These are phyloP conservation scores for Etheostoma nigrum DNA, from an alignment of 2,797 vertebrate genomes.

Conservation along the genomic window DNA sequence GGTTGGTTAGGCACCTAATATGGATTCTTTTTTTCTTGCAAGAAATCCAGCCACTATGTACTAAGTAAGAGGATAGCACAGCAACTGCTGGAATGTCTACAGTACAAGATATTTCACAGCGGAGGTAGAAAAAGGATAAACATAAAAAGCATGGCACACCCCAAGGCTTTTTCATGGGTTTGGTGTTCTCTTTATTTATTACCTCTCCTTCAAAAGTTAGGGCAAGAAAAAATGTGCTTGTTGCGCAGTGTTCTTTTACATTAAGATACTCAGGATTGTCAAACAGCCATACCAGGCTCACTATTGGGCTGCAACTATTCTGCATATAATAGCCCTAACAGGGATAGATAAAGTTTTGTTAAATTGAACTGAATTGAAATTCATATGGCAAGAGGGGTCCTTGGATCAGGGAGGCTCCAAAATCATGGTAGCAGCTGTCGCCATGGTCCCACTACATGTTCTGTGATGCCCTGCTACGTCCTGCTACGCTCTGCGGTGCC, in stretches of 20 bases:
- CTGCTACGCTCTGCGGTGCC: too few species aligned
- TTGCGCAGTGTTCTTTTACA: too few species aligned
- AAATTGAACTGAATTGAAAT: neutral
- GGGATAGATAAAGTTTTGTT: neutral
- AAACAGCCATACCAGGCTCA: neutral
- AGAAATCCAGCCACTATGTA: constrained; percentile 25
- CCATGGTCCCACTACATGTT: too few species aligned
- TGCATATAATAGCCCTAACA: neutral
- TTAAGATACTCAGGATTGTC: too few species aligned
- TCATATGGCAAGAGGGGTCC: neutral
- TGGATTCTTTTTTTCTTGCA: neutral
- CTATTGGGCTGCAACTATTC: neutral
- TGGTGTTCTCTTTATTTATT: constrained; percentile 9
- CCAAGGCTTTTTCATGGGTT: constrained; percentile 10
- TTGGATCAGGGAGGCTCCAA: too few species aligned
- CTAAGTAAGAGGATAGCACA: constrained; percentile 19
- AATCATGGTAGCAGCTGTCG: too few species aligned
- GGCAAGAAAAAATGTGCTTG: too few species aligned
- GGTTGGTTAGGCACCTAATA: constrained; percentile 21
- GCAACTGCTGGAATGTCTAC: constrained; percentile 21
- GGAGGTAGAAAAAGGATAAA: neutral
- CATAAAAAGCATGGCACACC: constrained; percentile 12
- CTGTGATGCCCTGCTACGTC: too few species aligned
- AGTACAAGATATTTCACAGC: constrained; percentile 11
- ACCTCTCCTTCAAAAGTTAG: neutral